phyloP scores from a whole-genome alignment of 1,140 invertebrate species.

The Aporrectodea caliginosa region DNA sequence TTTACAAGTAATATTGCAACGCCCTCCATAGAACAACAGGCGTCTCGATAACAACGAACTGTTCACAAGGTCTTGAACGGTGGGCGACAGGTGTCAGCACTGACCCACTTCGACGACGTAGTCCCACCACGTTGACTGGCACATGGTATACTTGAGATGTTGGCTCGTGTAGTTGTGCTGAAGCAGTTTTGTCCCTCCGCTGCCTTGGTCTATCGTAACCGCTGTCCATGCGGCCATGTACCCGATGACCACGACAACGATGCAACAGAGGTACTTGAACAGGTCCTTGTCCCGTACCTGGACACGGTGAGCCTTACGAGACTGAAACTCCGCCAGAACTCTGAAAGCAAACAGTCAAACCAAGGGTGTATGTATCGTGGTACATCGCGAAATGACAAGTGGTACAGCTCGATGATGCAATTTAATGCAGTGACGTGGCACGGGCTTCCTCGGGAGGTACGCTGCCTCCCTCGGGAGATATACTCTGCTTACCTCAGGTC shows the following conservation, averaged over 20 bases:
- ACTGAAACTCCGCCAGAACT: conserved; percentile 65
- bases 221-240: conserved; percentile 83
- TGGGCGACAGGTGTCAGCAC: too few species aligned
- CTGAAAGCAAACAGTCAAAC: conserved; percentile 45
- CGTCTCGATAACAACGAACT: too few species aligned
- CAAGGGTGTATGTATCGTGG: neutral
- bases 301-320: conserved; percentile 83
- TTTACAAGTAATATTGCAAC: too few species aligned
- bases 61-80: too few species aligned
- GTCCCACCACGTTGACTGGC: conserved; percentile 78
- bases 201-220: conserved; percentile 58
- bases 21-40: too few species aligned
- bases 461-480: too few species aligned
- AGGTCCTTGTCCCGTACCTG: conserved; percentile 79
- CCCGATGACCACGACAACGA: conserved; percentile 72
- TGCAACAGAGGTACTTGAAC: conserved; percentile 72
- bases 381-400: neutral
- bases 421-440: neutral
- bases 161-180: too few species aligned
- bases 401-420: neutral
- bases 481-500: too few species aligned
- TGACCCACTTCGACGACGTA: conserved; percentile 74
- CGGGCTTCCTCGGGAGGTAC: too few species aligned
- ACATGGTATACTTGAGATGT: conserved; percentile 63
- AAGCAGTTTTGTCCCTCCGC: too few species aligned